Evolutionary conservation across 2,888 invertebrate genomes (phyloP).

Genomic region (Chloroclystis v-ata): DNA sequence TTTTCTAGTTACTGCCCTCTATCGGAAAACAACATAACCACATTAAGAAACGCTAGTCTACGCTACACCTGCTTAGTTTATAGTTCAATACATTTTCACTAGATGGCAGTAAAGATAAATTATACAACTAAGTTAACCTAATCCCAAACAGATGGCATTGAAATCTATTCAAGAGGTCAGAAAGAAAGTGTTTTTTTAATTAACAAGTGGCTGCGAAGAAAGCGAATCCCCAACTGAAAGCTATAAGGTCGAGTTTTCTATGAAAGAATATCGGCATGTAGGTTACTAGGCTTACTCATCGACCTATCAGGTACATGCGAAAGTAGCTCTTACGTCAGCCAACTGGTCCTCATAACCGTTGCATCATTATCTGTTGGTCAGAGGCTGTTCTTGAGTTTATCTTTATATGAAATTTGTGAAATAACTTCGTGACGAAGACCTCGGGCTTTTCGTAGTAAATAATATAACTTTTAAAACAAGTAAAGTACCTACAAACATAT

Average conservation of each 20-base stretch:
- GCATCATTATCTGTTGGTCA: constrained; percentile 47
- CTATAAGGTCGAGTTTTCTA: constrained; percentile 41
- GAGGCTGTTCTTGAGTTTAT: constrained; percentile 10
- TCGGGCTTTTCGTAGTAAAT: no score
- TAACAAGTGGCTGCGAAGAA: not conserved
- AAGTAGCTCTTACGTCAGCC: constrained; percentile 69
- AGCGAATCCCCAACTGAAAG: constrained; percentile 19
- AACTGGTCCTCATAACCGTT: constrained; percentile 62
- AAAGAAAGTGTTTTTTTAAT: constrained; percentile 27
- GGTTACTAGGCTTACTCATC: constrained; percentile 62
- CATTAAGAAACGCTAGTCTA: not conserved
- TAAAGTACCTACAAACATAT: no score
- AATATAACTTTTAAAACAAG: no score
- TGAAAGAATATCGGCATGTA: constrained; percentile 45
- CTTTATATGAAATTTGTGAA: not conserved
- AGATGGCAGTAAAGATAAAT: constrained; percentile 33
- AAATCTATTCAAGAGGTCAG: constrained; percentile 7
- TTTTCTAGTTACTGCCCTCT: constrained; percentile 16
- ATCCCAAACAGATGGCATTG: constrained; percentile 44
- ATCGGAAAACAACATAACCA: not conserved
- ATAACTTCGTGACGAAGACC: not conserved
- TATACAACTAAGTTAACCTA: no score
- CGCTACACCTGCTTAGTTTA: not conserved
- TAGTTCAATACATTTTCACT: constrained; percentile 11
- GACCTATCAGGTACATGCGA: constrained; percentile 57